Evolutionary conservation across 2,888 invertebrate genomes (phyloP).

Genomic region (Anodontia alba): DNA sequence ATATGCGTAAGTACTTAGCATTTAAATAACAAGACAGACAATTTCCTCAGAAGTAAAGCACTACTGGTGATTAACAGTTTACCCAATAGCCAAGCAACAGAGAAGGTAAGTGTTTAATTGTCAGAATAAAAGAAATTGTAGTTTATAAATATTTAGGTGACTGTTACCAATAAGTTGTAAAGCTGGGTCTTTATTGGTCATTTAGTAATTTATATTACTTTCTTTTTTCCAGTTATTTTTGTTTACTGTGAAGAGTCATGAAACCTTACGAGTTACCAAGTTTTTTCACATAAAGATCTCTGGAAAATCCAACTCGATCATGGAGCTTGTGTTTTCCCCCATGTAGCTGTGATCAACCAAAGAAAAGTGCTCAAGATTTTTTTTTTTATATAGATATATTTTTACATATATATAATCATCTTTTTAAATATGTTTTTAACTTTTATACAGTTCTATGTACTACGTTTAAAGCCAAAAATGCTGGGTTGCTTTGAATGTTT

Average conservation of each 20-base stretch:
- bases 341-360: slow-evolving; percentile 12
- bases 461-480: background rate
- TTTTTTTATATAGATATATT: background rate
- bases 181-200: background rate
- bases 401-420: background rate
- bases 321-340: slow-evolving; percentile 17
- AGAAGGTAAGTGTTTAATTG: background rate
- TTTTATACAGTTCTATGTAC: background rate
- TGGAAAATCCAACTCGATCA: slow-evolving; percentile 10
- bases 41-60: too few relatives aligned
- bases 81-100: too few relatives aligned
- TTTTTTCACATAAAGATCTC: slow-evolving; percentile 14
- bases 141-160: background rate
- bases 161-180: background rate
- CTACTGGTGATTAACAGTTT: too few relatives aligned
- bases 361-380: slow-evolving; percentile 16
- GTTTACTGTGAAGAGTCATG: slow-evolving; percentile 15
- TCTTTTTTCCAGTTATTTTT: slow-evolving; percentile 18
- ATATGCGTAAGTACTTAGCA: too few relatives aligned
- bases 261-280: background rate
- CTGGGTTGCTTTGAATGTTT: slow-evolving; percentile 16
- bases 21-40: too few relatives aligned
- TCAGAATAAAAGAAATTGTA: background rate
- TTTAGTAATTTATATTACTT: background rate
- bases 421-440: background rate